Evolutionary conservation across 2,797 vertebrate species (phyloP).

Genomic region (Gambusia yucatana): DNA sequence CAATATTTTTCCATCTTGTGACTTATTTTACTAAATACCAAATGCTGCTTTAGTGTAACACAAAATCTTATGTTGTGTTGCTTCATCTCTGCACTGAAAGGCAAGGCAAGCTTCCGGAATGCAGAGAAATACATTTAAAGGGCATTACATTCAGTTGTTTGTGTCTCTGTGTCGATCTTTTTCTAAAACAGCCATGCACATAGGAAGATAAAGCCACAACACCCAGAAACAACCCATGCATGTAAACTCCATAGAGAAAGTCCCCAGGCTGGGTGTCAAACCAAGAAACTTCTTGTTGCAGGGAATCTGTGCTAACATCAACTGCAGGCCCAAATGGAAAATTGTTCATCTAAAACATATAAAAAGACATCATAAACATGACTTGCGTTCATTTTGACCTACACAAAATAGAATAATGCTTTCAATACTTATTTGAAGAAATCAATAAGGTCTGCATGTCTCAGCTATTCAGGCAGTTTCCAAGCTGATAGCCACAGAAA

Average conservation of each 20-base stretch:
- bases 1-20: too few relatives aligned
- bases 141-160: background rate
- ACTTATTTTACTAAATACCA: too few relatives aligned
- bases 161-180: background rate
- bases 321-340: background rate
- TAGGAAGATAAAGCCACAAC: background rate
- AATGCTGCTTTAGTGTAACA: too few relatives aligned
- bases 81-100: too few relatives aligned
- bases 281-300: background rate
- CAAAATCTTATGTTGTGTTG: too few relatives aligned
- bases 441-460: background rate
- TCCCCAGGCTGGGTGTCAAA: background rate
- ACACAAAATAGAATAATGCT: background rate
- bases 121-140: too few relatives aligned
- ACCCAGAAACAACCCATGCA: background rate
- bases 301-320: background rate
- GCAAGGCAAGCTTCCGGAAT: too few relatives aligned
- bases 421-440: background rate
- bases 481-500: background rate
- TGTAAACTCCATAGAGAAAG: background rate
- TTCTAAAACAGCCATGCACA: too few relatives aligned
- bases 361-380: background rate
- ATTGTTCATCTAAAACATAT: background rate
- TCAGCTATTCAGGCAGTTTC: background rate
- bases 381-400: background rate